Base-by-base conservation (phyloP, 2,888 invertebrate species). In the Thyatira batis region DNA sequence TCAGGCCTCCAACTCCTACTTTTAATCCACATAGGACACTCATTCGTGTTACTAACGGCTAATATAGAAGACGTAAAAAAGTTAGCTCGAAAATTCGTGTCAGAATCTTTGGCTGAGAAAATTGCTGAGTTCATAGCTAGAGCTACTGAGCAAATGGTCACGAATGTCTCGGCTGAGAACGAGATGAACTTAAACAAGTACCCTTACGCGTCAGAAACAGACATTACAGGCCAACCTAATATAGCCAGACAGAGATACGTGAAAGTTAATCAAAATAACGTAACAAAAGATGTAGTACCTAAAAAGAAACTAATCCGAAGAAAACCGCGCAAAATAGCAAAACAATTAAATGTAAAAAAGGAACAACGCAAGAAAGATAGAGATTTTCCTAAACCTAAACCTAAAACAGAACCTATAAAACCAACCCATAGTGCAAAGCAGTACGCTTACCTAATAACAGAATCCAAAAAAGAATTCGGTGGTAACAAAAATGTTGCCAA, bases 31-130 rank as follows among this genome's bases (percentile, higher is more conserved):
- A 44, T 67, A 13, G 52, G 62, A 0, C 57, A 80, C 0, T 55
- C 81, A 0, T 71, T 76, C 49, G 77, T 87, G 0, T 57, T 87
- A 0, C 51, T 89, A 3, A 82, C 85, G 30, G 87, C 87, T 0
- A 85, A 84, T 25, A 58, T 85, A 0, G 85, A 84, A 0, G 88
- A 89, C 45, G 65, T 89, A 0, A 80, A 70, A 23, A 79, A 76
- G 53, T 63, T 88, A 17, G 87, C 87, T 0, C 63, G 67, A 6
- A 80, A 83, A 45, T 84, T 86, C 54, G 71, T 87, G 0, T 76
- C 87, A 0, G 77, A 82, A 0, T 64, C 75, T 0, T 8, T 84
- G 0, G 81, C 80, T 0, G 78, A 82, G 0, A 72, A 80, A 51
- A 71, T 87, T 10, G 69, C 73, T 0, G 67, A 72, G 0, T 73